A percentile compares a stretch with the other conserved stretches of the same genome.
Conservation (phyloP, 1,140 invertebrate species). For the Apocrypta bakeri region DNA sequence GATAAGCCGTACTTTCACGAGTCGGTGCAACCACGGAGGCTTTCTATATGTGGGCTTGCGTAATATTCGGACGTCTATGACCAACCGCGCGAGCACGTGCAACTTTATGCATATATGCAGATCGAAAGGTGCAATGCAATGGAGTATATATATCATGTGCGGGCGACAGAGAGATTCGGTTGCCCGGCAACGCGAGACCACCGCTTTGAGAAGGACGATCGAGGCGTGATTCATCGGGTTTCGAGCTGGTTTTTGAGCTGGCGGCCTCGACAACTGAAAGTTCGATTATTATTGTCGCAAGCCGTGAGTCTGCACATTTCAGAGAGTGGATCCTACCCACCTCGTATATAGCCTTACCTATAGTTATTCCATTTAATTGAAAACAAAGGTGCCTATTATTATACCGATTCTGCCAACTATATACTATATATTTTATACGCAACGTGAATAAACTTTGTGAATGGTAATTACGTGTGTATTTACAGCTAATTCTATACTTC, state of each 20-base stretch:
- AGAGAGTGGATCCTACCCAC: not conserved
- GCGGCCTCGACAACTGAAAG: not conserved
- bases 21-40: slow-evolving; percentile 39
- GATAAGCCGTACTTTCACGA: slow-evolving; percentile 58
- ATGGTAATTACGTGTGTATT: too few species aligned
- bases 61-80: slow-evolving; percentile 51
- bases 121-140: not conserved
- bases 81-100: slow-evolving; percentile 9
- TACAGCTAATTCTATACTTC: too few species aligned
- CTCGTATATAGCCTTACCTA: not conserved
- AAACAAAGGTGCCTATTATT: not conserved
- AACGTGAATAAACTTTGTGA: too few species aligned
- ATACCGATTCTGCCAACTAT: too few species aligned
- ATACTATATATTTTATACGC: too few species aligned
- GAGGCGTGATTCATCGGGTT: not conserved
- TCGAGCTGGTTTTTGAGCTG: not conserved
- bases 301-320: not conserved
- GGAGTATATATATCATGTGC: not conserved
- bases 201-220: not conserved
- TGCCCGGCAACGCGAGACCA: not conserved
- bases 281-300: not conserved
- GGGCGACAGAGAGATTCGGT: not conserved
- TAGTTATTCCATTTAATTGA: not conserved
- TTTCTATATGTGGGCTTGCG: slow-evolving; percentile 60
- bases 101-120: slow-evolving; percentile 44